These are phyloP conservation scores for Agrypnus murinus DNA, from an alignment of 2,888 invertebrate genomes.

Conservation along the genomic window DNA sequence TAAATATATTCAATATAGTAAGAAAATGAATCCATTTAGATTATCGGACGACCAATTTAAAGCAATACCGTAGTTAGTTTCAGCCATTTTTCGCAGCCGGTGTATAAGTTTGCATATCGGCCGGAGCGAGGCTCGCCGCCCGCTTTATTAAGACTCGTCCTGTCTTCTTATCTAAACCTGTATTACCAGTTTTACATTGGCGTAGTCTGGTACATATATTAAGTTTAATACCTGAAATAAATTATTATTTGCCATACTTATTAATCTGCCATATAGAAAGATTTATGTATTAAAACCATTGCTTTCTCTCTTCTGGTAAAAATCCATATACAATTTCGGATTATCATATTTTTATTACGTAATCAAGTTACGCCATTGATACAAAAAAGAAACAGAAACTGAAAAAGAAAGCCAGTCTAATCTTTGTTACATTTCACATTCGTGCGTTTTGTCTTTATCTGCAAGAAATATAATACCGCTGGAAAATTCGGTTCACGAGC, in stretches of 20 bases:
- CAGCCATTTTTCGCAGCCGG: conserved; percentile 68
- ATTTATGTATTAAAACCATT: conserved; percentile 15
- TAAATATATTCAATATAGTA: conserved; percentile 46
- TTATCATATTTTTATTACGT: too few species aligned
- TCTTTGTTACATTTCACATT: conserved; percentile 52
- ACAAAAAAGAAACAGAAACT: conserved; percentile 51
- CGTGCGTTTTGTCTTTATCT: conserved; percentile 63
- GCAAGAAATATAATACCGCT: conserved; percentile 65
- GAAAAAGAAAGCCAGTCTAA: conserved; percentile 53
- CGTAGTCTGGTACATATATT: conserved; percentile 36
- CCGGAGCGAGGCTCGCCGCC: conserved; percentile 60
- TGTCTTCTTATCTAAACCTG: conserved; percentile 53
- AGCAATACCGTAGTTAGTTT: conserved; percentile 58
- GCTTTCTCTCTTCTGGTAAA: neutral
- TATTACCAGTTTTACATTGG: conserved; percentile 45
- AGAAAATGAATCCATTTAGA: conserved; percentile 46
- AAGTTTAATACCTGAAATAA: conserved; percentile 37
- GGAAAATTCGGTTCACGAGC: conserved; percentile 64
- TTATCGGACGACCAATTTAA: conserved; percentile 45
- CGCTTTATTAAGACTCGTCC: conserved; percentile 61
- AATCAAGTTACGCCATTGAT: conserved; percentile 21
- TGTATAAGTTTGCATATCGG: conserved; percentile 68
- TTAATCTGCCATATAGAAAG: conserved; percentile 23
- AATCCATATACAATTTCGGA: too few species aligned
- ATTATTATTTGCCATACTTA: conserved; percentile 30